These are phyloP conservation scores for Apostichopus californicus DNA, from an alignment of 35 echinoderm and acorn worm species.

Conservation along the genomic window DNA sequence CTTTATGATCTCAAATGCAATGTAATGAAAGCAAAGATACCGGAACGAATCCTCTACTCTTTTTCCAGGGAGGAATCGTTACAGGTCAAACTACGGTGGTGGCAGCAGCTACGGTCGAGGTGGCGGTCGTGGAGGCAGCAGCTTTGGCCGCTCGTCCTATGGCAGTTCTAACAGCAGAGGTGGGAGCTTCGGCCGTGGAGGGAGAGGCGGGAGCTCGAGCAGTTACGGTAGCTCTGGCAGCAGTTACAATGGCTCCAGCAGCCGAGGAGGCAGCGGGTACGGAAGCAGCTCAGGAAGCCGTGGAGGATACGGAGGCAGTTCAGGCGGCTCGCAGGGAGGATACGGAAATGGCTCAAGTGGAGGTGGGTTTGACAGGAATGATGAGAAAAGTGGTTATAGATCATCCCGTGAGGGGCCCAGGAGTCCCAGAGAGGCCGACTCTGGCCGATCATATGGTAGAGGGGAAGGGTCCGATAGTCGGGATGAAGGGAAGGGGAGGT, in stretches of 20 bases:
- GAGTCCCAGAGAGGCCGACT: neutral
- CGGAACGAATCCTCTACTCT: neutral
- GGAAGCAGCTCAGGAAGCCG: neutral
- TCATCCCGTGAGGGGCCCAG: neutral
- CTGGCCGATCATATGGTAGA: neutral
- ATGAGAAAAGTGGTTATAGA: slow-evolving; percentile 16
- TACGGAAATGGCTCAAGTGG: slow-evolving; percentile 23
- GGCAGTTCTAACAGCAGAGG: slow-evolving; percentile 1
- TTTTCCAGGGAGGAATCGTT: slow-evolving; percentile 56
- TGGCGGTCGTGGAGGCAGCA: neutral
- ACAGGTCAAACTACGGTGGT: slow-evolving; percentile 38
- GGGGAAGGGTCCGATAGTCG: neutral
- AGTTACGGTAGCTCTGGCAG: neutral
- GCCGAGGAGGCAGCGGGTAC: neutral
- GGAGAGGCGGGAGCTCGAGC: slow-evolving; percentile 5
- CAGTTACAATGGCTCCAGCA: neutral
- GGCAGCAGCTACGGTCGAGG: slow-evolving; percentile 4
- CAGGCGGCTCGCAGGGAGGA: neutral
- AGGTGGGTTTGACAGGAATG: slow-evolving; percentile 52
- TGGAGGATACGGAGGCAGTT: neutral
- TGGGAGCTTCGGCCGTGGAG: neutral
- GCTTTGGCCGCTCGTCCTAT: neutral
- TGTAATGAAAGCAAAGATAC: too few species aligned
- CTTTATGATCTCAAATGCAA: too few species aligned
- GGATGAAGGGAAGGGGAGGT: neutral